Evolutionary conservation across 2,797 vertebrate species (phyloP).

Genomic region (Schizopygopsis malacanthus): DNA sequence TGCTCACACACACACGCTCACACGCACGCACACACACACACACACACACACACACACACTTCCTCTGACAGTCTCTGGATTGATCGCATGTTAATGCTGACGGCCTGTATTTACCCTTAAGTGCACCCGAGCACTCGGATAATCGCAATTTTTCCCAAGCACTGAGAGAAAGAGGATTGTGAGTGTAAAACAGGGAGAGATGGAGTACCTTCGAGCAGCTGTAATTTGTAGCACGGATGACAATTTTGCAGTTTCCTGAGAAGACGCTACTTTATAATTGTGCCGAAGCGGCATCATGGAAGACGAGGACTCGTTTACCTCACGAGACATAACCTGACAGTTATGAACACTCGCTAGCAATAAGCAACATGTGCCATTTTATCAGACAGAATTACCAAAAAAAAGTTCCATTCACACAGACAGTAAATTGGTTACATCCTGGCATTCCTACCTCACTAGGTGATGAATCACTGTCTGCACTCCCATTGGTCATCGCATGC

Average conservation of each 20-base stretch:
- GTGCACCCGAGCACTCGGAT: conserved; percentile 70
- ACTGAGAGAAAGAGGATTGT: conserved; percentile 58
- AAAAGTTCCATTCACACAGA: not conserved
- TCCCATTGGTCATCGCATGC: not conserved
- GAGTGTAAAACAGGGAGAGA: conserved; percentile 63
- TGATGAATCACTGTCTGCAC: not conserved
- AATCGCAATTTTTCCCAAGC: conserved; percentile 77
- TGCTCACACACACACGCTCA: not conserved
- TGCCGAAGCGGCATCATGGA: conserved; percentile 61
- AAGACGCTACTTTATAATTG: conserved; percentile 75
- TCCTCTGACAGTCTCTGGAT: conserved; percentile 78
- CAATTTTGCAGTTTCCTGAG: conserved; percentile 77
- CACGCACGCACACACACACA: not conserved
- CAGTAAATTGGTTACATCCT: not conserved
- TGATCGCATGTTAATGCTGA: conserved; percentile 82
- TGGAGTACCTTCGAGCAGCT: conserved; percentile 76
- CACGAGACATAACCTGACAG: conserved; percentile 18
- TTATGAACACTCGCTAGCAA: not conserved
- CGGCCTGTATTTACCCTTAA: conserved; percentile 82
- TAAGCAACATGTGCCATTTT: not conserved
- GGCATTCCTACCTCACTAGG: not conserved
- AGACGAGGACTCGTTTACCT: conserved; percentile 45
- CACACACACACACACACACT: conserved; percentile 18
- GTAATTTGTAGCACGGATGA: conserved; percentile 76
- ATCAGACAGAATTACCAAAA: not conserved